Percentiles rank a stretch among this genome's conserved stretches.
phyloP scores from a whole-genome alignment of 2,888 invertebrate genomes.

The Tachina fera region DNA sequence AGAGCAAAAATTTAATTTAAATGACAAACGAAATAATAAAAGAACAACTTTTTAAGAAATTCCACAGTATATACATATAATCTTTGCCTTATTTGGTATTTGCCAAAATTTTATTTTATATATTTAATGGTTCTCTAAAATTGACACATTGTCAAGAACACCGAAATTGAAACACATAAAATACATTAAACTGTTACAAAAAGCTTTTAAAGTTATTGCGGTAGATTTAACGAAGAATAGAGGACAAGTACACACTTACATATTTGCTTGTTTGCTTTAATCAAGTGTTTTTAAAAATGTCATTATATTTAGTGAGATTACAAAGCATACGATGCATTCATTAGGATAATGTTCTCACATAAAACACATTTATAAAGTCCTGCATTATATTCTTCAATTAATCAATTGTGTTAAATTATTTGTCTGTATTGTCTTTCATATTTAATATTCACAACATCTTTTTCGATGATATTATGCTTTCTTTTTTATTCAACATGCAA shows the following conservation, averaged over 20 bases:
- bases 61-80: too few species aligned
- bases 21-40: too few species aligned
- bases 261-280: too few species aligned
- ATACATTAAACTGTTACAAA: not conserved
- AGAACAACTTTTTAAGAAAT: too few species aligned
- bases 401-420: constrained; percentile 63
- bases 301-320: too few species aligned
- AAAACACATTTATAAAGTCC: constrained; percentile 10
- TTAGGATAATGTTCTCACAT: too few species aligned
- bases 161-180: not conserved
- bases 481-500: constrained; percentile 32
- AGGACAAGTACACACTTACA: too few species aligned
- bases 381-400: constrained; percentile 47
- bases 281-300: too few species aligned
- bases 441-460: constrained; percentile 50
- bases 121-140: not conserved
- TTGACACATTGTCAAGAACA: not conserved
- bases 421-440: constrained; percentile 60
- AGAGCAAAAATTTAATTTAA: too few species aligned
- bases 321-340: too few species aligned
- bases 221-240: constrained; percentile 5
- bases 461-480: not conserved
- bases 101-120: too few species aligned
- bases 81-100: too few species aligned
- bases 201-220: not conserved